A percentile compares a stretch with the other conserved stretches of the same genome.
phyloP scores from a whole-genome alignment of 1,140 invertebrate genomes.

The Caenorhabditis latens region DNA sequence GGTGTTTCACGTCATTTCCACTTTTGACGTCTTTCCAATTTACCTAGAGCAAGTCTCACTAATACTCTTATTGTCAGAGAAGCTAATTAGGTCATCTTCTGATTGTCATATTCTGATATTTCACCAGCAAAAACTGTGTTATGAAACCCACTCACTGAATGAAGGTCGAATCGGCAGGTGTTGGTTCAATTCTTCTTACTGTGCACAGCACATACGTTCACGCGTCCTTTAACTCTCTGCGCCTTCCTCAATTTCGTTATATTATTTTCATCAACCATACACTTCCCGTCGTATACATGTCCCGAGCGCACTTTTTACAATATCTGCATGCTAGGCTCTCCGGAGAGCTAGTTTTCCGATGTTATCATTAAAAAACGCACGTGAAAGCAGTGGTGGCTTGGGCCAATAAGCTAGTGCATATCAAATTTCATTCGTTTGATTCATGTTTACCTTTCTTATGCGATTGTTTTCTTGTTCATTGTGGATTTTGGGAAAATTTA shows the following conservation, averaged over 20 bases:
- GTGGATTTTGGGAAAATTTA: background rate
- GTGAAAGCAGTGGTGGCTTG: background rate
- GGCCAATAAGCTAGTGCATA: background rate
- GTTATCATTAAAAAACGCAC: background rate
- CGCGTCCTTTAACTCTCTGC: too few relatives aligned
- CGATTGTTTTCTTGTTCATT: constrained; percentile 1
- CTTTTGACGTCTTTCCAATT: background rate
- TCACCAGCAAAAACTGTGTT: too few relatives aligned
- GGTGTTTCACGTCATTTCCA: constrained; percentile 13
- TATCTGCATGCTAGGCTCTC: too few relatives aligned
- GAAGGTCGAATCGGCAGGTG: too few relatives aligned
- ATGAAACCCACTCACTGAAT: too few relatives aligned
- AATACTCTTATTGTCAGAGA: background rate
- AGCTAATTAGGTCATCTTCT: background rate
- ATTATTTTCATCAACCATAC: too few relatives aligned
- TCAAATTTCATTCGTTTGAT: constrained; percentile 30
- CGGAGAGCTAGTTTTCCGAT: background rate
- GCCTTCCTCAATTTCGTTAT: too few relatives aligned
- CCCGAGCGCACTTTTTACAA: too few relatives aligned
- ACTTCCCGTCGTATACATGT: too few relatives aligned
- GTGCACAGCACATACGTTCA: too few relatives aligned
- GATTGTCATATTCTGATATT: background rate
- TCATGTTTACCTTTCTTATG: constrained; percentile 19
- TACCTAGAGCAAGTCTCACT: background rate
- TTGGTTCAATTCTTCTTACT: too few relatives aligned